These are phyloP conservation scores for Diaperis boleti DNA, from an alignment of 2,888 invertebrate species.

Conservation along the genomic window DNA sequence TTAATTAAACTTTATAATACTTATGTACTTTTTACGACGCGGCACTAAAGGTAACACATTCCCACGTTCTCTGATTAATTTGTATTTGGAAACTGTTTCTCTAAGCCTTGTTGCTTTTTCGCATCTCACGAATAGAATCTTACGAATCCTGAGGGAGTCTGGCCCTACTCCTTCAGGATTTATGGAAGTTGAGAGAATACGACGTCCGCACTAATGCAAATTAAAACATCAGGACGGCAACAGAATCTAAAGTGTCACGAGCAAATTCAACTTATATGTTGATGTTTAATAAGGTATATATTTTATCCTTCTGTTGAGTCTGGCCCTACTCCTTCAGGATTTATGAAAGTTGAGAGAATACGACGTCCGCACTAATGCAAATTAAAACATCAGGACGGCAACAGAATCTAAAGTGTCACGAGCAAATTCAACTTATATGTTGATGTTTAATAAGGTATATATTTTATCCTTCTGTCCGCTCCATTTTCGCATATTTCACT, in stretches of 20 bases:
- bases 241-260: slow-evolving; percentile 1
- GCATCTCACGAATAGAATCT: background rate
- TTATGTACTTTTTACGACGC: too few relatives aligned
- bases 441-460: background rate
- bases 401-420: background rate
- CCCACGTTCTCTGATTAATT: background rate
- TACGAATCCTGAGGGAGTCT: slow-evolving; percentile 2
- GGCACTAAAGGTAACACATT: too few relatives aligned
- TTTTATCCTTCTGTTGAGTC: too few relatives aligned
- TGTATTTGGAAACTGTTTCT: background rate
- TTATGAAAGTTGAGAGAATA: slow-evolving; percentile 4
- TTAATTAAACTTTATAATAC: too few relatives aligned
- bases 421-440: background rate
- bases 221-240: slow-evolving; percentile 7
- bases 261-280: slow-evolving; percentile 1
- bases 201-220: slow-evolving; percentile 6
- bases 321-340: slow-evolving; percentile 5
- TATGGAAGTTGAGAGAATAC: slow-evolving; percentile 1
- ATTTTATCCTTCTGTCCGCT: background rate
- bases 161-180: slow-evolving; percentile 7
- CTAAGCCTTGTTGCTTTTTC: background rate
- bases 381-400: slow-evolving; percentile 10
- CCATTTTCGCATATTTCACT: slow-evolving; percentile 12
- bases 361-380: slow-evolving; percentile 4
- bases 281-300: background rate